Base-by-base conservation (phyloP, 2,113 vertebrate genomes). In the Pseudopodoces humilis region DNA sequence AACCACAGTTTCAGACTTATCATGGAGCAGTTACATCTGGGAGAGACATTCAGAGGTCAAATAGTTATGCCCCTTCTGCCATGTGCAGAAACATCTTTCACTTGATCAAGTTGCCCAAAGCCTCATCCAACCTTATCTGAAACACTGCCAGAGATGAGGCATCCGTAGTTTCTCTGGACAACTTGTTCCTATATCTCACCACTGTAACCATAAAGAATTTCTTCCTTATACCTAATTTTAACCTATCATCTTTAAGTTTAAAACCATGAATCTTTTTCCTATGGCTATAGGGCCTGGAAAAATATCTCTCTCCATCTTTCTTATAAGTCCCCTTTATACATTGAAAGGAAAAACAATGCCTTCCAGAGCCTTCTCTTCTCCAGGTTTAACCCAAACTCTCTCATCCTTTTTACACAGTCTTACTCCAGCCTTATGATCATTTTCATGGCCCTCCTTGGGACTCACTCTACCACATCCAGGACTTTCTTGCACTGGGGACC, bases 281-380 rank as follows among this genome's bases (percentile, higher is more conserved):
- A 6, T 60, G 0, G 0, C 7, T 46, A 28, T 3, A 12, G 2
- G 20, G 7, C 13, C 28, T 60, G 23, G 23, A 39, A 82, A 75
- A 75, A 28, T n/a, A 3, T 37, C 15, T 43, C 17, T 50, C 19
- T 87, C 9, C 8, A 4, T 74, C 60, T n/a, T 39, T 52, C 19
- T 24, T 52, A 46, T n/a, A 67, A 52, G 7, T 1, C 6, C 4
- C 2, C 6, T 39, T 59, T 59, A 39, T 24, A 30, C 2, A 46
- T 1, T n/a, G 7, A 39, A 59, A 53, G 16, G 28, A 53, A 35
- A 60, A 44, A 3, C 27, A 46, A n/a, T 23, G 13, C 18, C 46
- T 46, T 46, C 8, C 33, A 33, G 76, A 59, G 8, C 23, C 37
- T 71, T 67, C 13, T 46, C 10, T n/a, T 59, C 14, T 55, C 31